Base-by-base conservation (phyloP, 2,888 invertebrate genomes). In the Entomobrya multifasciata region DNA sequence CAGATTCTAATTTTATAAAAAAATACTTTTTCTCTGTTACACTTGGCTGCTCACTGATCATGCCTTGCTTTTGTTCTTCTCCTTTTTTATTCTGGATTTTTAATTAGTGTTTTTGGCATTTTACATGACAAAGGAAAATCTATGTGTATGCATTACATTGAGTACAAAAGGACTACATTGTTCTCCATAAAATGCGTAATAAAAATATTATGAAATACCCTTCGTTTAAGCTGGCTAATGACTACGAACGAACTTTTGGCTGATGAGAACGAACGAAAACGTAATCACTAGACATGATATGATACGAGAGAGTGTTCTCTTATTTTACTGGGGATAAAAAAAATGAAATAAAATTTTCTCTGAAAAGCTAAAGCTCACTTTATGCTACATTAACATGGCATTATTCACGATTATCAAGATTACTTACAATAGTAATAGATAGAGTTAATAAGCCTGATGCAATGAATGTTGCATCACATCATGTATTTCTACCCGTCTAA, bases 21-120 rank as follows among this genome's bases (percentile, higher is more conserved):
- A 74, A 74, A 30, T 6, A 4, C 1, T 52, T 13, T 44, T 30
- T 74, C 17, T 52, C 76, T 55, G 65, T 79, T 65, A 17, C 52
- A 52, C 25, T 65, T 79, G 27, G 65, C 49, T 79, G 52, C 44
- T 30, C 41, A 36, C 47, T 65, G 27, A 60, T 22, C 65, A 22
- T 72, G 36, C 49, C 15, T 49, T 27, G 0, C 25, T 60, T 41
- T 55, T 65, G 49, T 52, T 60, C 44, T 78, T n/a, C 36, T 78
- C 36, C 36, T 8, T 22, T 20, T 65, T 41, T 22, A 49, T 20
- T 65, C 20, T 79, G 52, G 22, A 72, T 72, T 65, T 81, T 81
- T 81, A 81, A 81, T 81, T 81, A 81, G 80, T 70, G 20, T 47
- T 81, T 77, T 70, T 81, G 80, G 80, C 80, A 81, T 81, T 81